Evolutionary conservation across 1,140 invertebrate species (phyloP), one percentile per base, ranked within the genome.

Genomic region (Radopholus similis): DNA sequence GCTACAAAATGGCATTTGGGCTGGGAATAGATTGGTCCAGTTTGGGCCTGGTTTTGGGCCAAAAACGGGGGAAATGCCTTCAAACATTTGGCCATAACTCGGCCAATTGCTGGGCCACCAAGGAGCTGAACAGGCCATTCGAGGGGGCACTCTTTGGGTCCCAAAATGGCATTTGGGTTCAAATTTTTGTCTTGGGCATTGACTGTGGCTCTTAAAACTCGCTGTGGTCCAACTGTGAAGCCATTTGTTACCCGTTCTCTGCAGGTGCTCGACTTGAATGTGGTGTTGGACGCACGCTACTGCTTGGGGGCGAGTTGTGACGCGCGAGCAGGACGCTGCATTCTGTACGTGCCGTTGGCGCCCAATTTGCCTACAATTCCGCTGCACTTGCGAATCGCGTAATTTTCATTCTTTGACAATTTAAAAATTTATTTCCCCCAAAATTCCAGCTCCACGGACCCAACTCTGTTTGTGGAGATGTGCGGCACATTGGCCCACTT

Each of bases 311-410:
- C 53, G 30, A 76, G 73, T 38, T 81, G 79, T 64, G 66, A 71
- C 51, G 60, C 70, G 13, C 38, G 59, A 28, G 65, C 51, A 21
- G 81, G 80, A 4, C 59, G 58, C n/a, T 81, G 70, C 73, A 75
- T 75, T 65, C 59, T 81, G 18, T 82, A 74, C 62, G 57, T 81
- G n/a, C 79, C 79, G n/a, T 64, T 81, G 6, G 71, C 76, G n/a
- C 62, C 70, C n/a, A 70, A 72, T 40, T 62, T 81, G 44, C 71
- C 76, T 9, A 82, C 78, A 21, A 64, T 73, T 44, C 68, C 76
- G 2, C 5, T 81, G n/a, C 54, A 68, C 30, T 35, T 81, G n/a
- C 38, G 62, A 42, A 70, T 81, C 30, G 72, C 18, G 78, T 81
- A 42, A n/a, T 42, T 58, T 35, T 34, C 13, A 30, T 58, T 35